These are phyloP conservation scores for Heteromyza rotundicornis DNA, from an alignment of 2,888 invertebrate species.

Conservation along the genomic window DNA sequence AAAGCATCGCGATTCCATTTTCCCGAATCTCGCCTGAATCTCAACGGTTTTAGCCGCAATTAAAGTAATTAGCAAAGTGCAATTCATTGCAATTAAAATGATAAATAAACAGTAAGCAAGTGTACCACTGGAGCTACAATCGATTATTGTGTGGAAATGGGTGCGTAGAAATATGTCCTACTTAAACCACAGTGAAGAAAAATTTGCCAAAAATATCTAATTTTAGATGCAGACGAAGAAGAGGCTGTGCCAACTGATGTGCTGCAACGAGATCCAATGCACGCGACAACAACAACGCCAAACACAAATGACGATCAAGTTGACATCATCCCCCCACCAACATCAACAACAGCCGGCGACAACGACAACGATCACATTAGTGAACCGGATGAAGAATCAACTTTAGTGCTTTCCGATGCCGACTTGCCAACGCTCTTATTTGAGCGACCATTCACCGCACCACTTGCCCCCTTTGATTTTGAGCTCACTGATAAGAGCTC, in stretches of 20 bases:
- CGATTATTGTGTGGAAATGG: no score
- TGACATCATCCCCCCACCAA: constrained; percentile 9
- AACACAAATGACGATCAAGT: background rate
- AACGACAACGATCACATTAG: background rate
- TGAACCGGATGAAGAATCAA: constrained; percentile 23
- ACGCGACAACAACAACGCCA: constrained; percentile 9
- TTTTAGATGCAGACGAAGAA: constrained; percentile 20
- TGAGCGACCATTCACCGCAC: constrained; percentile 43
- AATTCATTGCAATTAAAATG: no score
- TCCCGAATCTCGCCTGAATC: no score
- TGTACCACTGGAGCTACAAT: no score
- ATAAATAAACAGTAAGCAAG: no score
- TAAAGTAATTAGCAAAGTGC: no score
- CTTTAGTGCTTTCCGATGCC: constrained; percentile 12
- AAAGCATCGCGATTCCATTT: no score
- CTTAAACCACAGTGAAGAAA: no score
- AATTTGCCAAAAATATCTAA: constrained; percentile 15
- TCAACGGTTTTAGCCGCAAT: no score
- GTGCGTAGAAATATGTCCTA: no score
- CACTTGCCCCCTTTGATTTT: constrained; percentile 45
- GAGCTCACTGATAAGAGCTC: constrained; percentile 30
- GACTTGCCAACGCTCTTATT: constrained; percentile 19
- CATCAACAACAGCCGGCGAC: constrained; percentile 13
- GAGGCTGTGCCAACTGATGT: constrained; percentile 7
- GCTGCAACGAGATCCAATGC: constrained; percentile 4